These are phyloP conservation scores for Psix sp. DNA, from an alignment of 1,140 invertebrate genomes.

Conservation along the genomic window DNA sequence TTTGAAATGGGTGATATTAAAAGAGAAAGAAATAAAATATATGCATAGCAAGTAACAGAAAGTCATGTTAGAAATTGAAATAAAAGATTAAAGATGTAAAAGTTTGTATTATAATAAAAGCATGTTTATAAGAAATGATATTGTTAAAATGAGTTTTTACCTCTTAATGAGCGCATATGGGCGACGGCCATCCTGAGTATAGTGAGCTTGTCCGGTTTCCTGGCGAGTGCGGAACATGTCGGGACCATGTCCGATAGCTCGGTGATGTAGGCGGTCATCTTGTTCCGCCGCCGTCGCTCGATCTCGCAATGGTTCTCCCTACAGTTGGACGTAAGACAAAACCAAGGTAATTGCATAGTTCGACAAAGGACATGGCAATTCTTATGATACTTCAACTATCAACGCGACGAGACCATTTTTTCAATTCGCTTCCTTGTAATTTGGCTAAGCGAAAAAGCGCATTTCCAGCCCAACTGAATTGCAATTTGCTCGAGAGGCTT, in stretches of 20 bases:
- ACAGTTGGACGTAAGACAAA: conserved; percentile 78
- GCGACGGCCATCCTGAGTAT: conserved; percentile 99
- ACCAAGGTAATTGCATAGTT: conserved; percentile 77
- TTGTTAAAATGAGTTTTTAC: no score
- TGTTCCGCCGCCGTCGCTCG: conserved; percentile 97
- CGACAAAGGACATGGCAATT: conserved; percentile 43
- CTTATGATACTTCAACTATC: conserved; percentile 46
- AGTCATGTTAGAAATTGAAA: no score
- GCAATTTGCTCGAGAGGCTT: conserved; percentile 28
- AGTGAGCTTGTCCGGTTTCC: conserved; percentile 99
- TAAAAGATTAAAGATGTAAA: no score
- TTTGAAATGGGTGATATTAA: no score
- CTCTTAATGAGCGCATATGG: conserved; percentile 98
- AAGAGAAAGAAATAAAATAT: no score
- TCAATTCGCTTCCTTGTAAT: conserved; percentile 44
- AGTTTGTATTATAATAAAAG: no score
- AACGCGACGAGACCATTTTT: conserved; percentile 46
- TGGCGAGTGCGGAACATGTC: conserved; percentile 96
- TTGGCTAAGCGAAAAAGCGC: conserved; percentile 23
- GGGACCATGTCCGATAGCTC: conserved; percentile 99
- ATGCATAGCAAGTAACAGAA: no score
- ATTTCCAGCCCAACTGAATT: conserved; percentile 9
- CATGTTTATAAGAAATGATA: no score
- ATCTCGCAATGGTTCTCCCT: conserved; percentile 99
- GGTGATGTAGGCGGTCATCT: conserved; percentile 99